Percentiles rank a stretch among this genome's conserved stretches.
phyloP scores from a whole-genome alignment of 1,140 invertebrate species.

The Chironomus tepperi region DNA sequence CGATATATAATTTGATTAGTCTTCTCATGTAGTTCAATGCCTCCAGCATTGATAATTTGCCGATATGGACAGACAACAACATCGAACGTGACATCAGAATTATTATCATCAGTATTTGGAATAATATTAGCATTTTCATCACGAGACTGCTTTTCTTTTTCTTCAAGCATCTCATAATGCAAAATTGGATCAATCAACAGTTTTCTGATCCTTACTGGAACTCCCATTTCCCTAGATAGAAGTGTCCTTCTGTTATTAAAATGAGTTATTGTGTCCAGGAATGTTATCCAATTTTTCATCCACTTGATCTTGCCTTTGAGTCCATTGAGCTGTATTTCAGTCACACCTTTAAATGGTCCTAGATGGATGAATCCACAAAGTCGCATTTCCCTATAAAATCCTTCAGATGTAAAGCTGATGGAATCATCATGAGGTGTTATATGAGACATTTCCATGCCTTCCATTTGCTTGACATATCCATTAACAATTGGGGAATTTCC shows the following conservation, averaged over 20 bases:
- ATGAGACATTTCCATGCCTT: slow-evolving; percentile 41
- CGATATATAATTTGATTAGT: slow-evolving; percentile 69
- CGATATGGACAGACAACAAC: slow-evolving; percentile 29
- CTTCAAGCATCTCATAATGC: slow-evolving; percentile 46
- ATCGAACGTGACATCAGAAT: slow-evolving; percentile 25
- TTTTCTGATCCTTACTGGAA: slow-evolving; percentile 77
- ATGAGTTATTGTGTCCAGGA: slow-evolving; percentile 91
- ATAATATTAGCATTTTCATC: slow-evolving; percentile 36
- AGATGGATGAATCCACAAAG: slow-evolving; percentile 85
- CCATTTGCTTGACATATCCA: slow-evolving; percentile 52
- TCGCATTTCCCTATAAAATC: slow-evolving; percentile 83
- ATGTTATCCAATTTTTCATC: slow-evolving; percentile 80
- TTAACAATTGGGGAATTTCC: slow-evolving; percentile 65
- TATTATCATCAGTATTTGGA: slow-evolving; percentile 34
- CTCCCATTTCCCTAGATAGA: slow-evolving; percentile 53
- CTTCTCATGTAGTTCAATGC: slow-evolving; percentile 76
- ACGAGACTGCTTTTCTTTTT: slow-evolving; percentile 36
- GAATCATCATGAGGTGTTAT: slow-evolving; percentile 40
- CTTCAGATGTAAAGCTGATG: slow-evolving; percentile 42
- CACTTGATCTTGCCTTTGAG: slow-evolving; percentile 50
- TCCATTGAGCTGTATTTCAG: slow-evolving; percentile 38
- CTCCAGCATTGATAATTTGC: slow-evolving; percentile 54
- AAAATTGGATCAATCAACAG: slow-evolving; percentile 66
- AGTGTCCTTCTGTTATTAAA: slow-evolving; percentile 68
- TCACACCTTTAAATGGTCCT: slow-evolving; percentile 33